Percentiles rank a stretch among this genome's conserved stretches.
Evolutionary conservation across 2,888 invertebrate species (phyloP).

Genomic region (Synergus umbraculus): DNA sequence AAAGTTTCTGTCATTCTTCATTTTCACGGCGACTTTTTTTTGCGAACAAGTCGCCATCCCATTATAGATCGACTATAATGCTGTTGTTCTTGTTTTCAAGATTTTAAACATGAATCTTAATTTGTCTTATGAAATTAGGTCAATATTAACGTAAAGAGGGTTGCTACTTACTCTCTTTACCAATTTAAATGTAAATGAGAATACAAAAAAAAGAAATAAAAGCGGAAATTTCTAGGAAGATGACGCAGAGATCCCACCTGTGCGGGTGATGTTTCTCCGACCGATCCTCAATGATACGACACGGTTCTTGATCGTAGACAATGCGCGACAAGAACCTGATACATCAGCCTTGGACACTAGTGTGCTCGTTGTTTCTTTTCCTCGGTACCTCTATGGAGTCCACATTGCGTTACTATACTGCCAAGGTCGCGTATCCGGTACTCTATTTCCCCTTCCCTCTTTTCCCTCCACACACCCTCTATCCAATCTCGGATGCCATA

Average conservation of each 20-base stretch:
- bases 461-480: constrained; percentile 1
- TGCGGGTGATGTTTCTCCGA: constrained; percentile 43
- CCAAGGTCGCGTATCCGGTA: constrained; percentile 47
- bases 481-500: background rate
- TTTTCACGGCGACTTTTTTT: constrained; percentile 2
- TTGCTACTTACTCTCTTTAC: background rate
- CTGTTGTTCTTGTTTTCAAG: constrained; percentile 13
- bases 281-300: constrained; percentile 50
- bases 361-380: constrained; percentile 43
- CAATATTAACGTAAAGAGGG: background rate
- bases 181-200: background rate
- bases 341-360: constrained; percentile 61
- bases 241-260: constrained; percentile 46
- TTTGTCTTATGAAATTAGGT: background rate
- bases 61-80: background rate
- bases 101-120: background rate
- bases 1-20: constrained; percentile 37
- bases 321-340: constrained; percentile 62
- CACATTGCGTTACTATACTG: constrained; percentile 53
- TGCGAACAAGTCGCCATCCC: background rate
- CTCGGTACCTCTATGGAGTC: constrained; percentile 50
- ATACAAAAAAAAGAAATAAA: background rate
- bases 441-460: constrained; percentile 29
- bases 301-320: constrained; percentile 64
- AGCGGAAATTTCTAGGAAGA: constrained; percentile 35